Base-by-base conservation (phyloP, 2,888 invertebrate species). In the Dorcus hopei region DNA sequence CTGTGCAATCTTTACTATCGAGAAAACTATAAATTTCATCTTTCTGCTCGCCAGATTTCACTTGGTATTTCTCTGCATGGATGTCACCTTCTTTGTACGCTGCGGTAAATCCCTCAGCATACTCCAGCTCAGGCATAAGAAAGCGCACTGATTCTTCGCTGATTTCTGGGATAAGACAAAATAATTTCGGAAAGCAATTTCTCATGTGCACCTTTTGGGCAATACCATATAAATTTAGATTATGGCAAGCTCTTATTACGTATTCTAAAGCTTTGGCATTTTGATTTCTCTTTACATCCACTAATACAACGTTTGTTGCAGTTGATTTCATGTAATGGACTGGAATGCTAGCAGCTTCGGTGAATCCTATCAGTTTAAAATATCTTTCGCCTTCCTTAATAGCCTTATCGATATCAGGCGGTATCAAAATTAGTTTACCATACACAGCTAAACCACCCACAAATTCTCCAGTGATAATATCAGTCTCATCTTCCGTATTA, bases 281-380 rank as follows among this genome's bases (percentile, higher is more conserved):
- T 7, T 43, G 41, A n/a, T 50, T 41, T 38, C 41, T 49, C 9
- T 11, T 39, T 26, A 49, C 38, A 9, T 58, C 49, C 3, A 38
- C 38, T 1, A 39, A 45, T 1, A 54, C 49, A 14, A 58, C 8
- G 26, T 42, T 58, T 23, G 14, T 23, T 6, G 38, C 16, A 6
- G 38, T 11, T 3, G 41, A 6, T 39, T 41, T 19, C n/a, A 19
- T 41, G 23, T 51, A 42, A 7, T 5, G 6, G 1, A 40, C 54
- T 9, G 54, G 51, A 9, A 58, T 19, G 43, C 54, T 58, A 16
- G 41, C 43, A 16, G 38, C 11, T 11, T 58, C 54, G 14, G 58
- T 58, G 11, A 58, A 58, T 7, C 58, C 58, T 1, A 58, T 19
- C 33, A 58, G 26, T 40, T 58, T 58, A 40, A 58, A 58, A 33